Base-by-base conservation (phyloP, 1,140 invertebrate genomes). In the Battus philenor region DNA sequence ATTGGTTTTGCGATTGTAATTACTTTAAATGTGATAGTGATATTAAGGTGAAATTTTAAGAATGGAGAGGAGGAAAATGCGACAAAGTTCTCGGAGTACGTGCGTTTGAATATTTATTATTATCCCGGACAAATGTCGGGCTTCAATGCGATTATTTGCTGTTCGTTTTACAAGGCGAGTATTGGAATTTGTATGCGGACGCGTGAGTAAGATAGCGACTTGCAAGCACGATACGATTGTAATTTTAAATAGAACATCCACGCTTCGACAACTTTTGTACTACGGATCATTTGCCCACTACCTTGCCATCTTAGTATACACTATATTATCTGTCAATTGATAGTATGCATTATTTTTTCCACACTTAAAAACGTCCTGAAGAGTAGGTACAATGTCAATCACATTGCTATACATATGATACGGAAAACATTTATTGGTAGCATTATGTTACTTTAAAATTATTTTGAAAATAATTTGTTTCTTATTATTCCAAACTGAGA, bases 171-270 rank as follows among this genome's bases (percentile, higher is more conserved):
- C 20, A 27, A 41, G 34, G 33, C 20, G 34, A 39, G 34, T 26
- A 4, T 27, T 12, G 36, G 20, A 17, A 41, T 41, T 39, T 39
- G 36, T 39, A 39, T 39, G 36, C 36, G 36, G 6, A 39, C 22
- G 22, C 18, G 34, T 30, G 18, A 39, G 36, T 11, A 4, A 24
- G 13, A 39, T 39, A 27, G 36, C 22, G 11, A 12, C 36, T 2
- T 13, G 12, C 7, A 18, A 34, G 22, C 36, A 39, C 36, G 36
- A 26, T 26, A 24, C 24, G 16, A 29, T 41, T 41, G 13, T 29
- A 41, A 41, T 41, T 41, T 41, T n/a, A 41, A 29, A 41, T 41
- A n/a, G 24, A 27, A 9, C 15, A 38, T 38, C 34, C 27, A 41
- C 6, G 27, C 20, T 26, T n/a, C 15, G 32, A 13, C 38, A 9